A percentile compares a stretch with the other conserved stretches of the same genome.
Conservation (phyloP, 2,888 invertebrate species). For the Apodemia mormo region DNA sequence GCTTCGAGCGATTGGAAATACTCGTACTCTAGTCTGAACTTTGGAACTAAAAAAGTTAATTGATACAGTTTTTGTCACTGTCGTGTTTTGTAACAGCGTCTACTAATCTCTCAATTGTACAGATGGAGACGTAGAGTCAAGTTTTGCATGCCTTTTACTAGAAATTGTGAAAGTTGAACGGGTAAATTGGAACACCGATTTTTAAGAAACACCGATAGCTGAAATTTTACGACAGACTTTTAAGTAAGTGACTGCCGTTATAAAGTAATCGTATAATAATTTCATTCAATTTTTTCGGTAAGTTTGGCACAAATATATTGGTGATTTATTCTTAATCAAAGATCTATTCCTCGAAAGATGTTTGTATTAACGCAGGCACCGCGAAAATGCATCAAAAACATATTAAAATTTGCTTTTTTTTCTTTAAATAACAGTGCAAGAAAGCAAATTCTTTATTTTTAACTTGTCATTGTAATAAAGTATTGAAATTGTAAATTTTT, state of each 20-base stretch:
- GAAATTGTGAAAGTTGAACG: constrained; percentile 45
- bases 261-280: too few relatives aligned
- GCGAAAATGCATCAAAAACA: too few relatives aligned
- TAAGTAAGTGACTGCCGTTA: neutral
- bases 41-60: constrained; percentile 70
- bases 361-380: too few relatives aligned
- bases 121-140: constrained; percentile 49
- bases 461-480: too few relatives aligned
- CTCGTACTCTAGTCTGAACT: constrained; percentile 64
- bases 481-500: too few relatives aligned
- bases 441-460: too few relatives aligned
- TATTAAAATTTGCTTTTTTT: too few relatives aligned
- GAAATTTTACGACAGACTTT: neutral
- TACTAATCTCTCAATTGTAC: constrained; percentile 62
- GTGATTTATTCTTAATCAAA: too few relatives aligned
- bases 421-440: too few relatives aligned
- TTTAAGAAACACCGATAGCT: neutral
- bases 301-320: too few relatives aligned
- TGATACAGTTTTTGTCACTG: constrained; percentile 72
- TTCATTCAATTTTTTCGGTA: too few relatives aligned
- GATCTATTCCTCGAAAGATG: too few relatives aligned
- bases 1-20: constrained; percentile 68
- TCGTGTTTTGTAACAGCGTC: constrained; percentile 59
- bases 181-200: constrained; percentile 43
- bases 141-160: constrained; percentile 47